Percentiles rank a stretch among this genome's conserved stretches.
Conservation (phyloP, 2,797 vertebrate species). For the Molossus molossus region DNA sequence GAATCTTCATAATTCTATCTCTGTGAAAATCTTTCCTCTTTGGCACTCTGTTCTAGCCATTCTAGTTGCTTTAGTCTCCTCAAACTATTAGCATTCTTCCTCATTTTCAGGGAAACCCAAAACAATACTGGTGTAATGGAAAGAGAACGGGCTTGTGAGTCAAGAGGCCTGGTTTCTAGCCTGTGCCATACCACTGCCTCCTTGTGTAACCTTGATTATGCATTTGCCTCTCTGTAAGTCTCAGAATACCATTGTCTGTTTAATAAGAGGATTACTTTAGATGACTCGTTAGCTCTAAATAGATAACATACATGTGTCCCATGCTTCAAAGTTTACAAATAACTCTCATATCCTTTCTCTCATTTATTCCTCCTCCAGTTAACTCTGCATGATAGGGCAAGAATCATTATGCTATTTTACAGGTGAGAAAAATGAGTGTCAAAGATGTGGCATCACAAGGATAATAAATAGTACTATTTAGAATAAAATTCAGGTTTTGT, state of each 20-base stretch:
- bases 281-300: background rate
- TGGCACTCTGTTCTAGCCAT: background rate
- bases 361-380: background rate
- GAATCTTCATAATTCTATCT: conserved; percentile 9
- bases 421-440: conserved; percentile 18
- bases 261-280: background rate
- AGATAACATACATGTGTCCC: background rate
- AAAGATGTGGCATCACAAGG: background rate
- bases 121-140: background rate
- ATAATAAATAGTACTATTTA: background rate
- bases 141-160: background rate
- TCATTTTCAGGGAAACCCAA: background rate
- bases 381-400: background rate
- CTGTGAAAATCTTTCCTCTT: background rate
- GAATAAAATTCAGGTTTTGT: conserved; percentile 1
- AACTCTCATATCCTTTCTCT: background rate
- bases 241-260: background rate
- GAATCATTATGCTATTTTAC: background rate
- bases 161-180: conserved; percentile 16
- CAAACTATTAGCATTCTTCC: background rate
- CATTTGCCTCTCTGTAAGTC: background rate
- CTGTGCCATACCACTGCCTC: background rate
- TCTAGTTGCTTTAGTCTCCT: conserved; percentile 10
- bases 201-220: background rate
- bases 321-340: background rate